Evolutionary conservation across 2,113 vertebrate species (phyloP).

Genomic region (Calcarius ornatus): DNA sequence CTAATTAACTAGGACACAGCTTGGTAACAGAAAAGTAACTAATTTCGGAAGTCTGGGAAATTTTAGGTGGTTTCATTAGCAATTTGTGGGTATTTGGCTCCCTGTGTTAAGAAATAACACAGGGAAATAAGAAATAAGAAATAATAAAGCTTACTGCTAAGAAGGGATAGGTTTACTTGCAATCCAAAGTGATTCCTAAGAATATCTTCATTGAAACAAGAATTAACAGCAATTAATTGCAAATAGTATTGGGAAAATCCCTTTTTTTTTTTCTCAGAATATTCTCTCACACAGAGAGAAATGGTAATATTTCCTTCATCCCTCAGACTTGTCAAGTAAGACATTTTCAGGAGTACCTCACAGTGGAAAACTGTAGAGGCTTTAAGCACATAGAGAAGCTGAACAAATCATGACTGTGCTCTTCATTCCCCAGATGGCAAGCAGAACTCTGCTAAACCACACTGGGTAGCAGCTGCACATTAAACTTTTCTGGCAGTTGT

Average conservation of each 20-base stretch:
- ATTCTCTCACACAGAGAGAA: neutral
- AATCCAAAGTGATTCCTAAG: neutral
- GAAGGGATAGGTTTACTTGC: neutral
- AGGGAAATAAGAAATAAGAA: neutral
- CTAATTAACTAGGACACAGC: neutral
- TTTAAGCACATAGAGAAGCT: neutral
- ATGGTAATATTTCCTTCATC: neutral
- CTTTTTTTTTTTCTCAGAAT: neutral
- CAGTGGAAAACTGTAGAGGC: neutral
- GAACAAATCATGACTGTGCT: neutral
- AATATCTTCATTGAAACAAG: neutral
- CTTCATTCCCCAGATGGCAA: neutral
- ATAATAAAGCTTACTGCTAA: neutral
- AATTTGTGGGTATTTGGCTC: neutral
- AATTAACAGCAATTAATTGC: neutral
- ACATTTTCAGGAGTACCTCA: neutral
- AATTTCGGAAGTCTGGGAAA: neutral
- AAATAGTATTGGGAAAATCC: neutral
- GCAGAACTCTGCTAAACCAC: neutral
- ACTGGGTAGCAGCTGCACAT: neutral
- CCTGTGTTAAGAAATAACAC: neutral
- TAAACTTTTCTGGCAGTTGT: neutral
- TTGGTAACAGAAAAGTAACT: neutral
- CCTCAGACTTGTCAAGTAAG: neutral
- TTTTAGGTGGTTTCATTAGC: neutral